Conservation (phyloP, 2,888 invertebrate genomes). For the Morpho helenor region DNA sequence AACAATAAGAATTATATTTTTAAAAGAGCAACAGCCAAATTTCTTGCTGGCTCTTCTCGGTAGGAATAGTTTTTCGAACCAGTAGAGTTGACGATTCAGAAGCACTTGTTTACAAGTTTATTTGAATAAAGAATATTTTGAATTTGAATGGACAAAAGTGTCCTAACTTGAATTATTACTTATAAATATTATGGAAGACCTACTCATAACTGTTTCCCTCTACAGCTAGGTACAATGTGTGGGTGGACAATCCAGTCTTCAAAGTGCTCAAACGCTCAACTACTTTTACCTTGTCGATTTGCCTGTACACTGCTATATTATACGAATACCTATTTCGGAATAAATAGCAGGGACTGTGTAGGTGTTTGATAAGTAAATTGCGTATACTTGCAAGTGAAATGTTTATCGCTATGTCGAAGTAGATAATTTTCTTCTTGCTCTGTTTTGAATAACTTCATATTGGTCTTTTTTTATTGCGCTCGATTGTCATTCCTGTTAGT, state of each 20-base stretch:
- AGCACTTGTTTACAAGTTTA: too few relatives aligned
- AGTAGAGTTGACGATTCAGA: too few relatives aligned
- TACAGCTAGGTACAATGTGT: slow-evolving; percentile 25
- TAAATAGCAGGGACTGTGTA: slow-evolving; percentile 10
- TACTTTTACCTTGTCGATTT: slow-evolving; percentile 16
- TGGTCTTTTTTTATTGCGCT: too few relatives aligned
- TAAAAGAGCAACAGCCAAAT: too few relatives aligned
- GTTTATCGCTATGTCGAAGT: background rate
- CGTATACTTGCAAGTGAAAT: slow-evolving; percentile 10
- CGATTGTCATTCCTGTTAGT: too few relatives aligned
- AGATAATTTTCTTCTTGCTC: slow-evolving; percentile 1
- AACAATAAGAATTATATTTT: too few relatives aligned
- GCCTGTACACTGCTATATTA: slow-evolving; percentile 5
- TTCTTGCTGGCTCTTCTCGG: too few relatives aligned
- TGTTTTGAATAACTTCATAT: background rate
- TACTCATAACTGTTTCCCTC: slow-evolving; percentile 26
- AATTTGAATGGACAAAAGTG: too few relatives aligned
- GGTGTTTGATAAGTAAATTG: slow-evolving; percentile 8
- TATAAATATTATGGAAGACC: slow-evolving; percentile 5
- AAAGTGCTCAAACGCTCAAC: slow-evolving; percentile 12
- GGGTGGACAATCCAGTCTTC: slow-evolving; percentile 27
- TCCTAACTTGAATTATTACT: too few relatives aligned
- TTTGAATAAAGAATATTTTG: too few relatives aligned
- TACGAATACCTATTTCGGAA: slow-evolving; percentile 7
- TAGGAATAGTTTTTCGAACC: too few relatives aligned